phyloP scores from a whole-genome alignment of 2,797 vertebrate genomes.

The Simalia tracyae region DNA sequence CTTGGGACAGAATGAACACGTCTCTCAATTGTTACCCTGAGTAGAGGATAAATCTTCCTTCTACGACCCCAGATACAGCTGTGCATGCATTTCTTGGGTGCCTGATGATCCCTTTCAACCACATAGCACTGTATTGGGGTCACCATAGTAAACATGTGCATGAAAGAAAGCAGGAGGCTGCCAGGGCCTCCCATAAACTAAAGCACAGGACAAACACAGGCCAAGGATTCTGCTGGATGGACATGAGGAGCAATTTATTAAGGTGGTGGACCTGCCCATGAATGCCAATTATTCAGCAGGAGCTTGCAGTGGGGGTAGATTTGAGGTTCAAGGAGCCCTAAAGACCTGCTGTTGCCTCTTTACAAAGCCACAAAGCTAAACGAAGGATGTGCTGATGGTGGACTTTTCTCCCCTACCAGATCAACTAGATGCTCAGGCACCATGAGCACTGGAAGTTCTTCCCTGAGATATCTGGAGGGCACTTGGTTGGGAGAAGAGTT shows the following conservation, averaged over 20 bases:
- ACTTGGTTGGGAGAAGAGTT: too few relatives aligned
- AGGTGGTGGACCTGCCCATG: neutral
- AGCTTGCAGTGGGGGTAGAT: neutral
- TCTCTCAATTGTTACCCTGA: conserved; percentile 66
- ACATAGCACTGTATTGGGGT: conserved; percentile 46
- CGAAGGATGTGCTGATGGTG: neutral
- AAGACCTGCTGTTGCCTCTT: neutral
- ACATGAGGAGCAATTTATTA: too few relatives aligned
- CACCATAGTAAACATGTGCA: neutral
- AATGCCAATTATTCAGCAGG: neutral
- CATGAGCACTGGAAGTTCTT: too few relatives aligned
- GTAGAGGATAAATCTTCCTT: conserved; percentile 59
- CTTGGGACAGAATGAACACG: conserved; percentile 68
- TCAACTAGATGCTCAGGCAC: neutral
- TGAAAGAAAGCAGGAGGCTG: neutral
- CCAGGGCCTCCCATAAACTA: neutral
- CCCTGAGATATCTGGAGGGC: too few relatives aligned
- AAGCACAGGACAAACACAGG: neutral
- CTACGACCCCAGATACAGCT: conserved; percentile 62
- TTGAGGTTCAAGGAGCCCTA: neutral
- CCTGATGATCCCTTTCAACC: conserved; percentile 47
- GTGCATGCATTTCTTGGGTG: conserved; percentile 42
- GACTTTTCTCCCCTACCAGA: neutral
- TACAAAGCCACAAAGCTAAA: neutral
- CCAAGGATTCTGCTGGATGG: neutral